These are phyloP conservation scores for Ondatra zibethicus DNA, from an alignment of 2,113 vertebrate genomes.

Conservation along the genomic window DNA sequence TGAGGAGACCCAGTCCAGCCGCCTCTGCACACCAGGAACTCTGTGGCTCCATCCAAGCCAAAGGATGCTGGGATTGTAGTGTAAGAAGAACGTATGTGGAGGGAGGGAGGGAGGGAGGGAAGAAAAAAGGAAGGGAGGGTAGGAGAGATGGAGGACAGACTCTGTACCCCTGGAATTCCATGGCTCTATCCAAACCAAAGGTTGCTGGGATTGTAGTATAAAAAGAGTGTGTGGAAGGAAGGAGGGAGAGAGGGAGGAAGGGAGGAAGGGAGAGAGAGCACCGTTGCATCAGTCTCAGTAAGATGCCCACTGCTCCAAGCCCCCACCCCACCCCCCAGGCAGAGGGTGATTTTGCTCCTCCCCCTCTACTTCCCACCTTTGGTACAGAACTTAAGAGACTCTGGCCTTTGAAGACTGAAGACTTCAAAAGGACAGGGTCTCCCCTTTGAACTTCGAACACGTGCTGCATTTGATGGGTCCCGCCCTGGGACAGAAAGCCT, in stretches of 20 bases:
- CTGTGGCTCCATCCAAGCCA: not conserved
- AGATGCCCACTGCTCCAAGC: not conserved
- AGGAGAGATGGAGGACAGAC: no score
- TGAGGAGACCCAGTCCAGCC: not conserved
- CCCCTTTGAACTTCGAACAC: not conserved
- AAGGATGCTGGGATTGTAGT: not conserved
- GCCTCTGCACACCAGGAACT: not conserved
- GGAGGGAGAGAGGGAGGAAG: not conserved
- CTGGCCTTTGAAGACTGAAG: not conserved
- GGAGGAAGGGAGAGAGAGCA: not conserved
- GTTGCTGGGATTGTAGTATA: no score
- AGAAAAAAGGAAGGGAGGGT: rapidly evolving
- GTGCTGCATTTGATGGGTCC: not conserved
- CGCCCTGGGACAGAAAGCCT: not conserved
- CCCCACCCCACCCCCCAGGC: not conserved
- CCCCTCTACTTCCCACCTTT: no score
- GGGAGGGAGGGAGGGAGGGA: no score
- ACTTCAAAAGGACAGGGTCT: not conserved
- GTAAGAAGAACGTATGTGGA: no score
- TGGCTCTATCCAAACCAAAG: no score
- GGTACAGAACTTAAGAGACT: not conserved
- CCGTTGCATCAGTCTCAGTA: not conserved
- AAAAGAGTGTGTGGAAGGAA: no score
- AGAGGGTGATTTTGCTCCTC: not conserved
- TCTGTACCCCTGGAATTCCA: no score